Evolutionary conservation across 2,113 vertebrate species (phyloP).

Genomic region (Cinclus cinclus): DNA sequence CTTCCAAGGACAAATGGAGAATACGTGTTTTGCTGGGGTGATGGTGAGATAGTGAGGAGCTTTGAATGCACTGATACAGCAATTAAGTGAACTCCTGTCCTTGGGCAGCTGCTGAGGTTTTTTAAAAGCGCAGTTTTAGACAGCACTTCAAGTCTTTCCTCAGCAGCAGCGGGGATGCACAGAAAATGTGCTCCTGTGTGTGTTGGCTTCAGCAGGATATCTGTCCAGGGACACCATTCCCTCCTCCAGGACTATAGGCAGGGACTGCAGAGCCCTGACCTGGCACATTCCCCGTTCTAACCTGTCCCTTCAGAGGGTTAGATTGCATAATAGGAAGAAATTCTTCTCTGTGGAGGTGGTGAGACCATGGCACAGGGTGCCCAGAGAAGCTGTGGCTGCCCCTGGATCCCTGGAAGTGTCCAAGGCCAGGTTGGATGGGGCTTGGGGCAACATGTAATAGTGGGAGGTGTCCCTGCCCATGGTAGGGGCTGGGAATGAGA

Average conservation of each 20-base stretch:
- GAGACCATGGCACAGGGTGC: background rate
- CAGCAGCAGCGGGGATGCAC: background rate
- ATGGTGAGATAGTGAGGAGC: constrained; percentile 19
- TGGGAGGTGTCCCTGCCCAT: background rate
- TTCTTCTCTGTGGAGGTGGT: rapidly evolving
- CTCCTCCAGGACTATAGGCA: background rate
- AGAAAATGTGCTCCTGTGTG: background rate
- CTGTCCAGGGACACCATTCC: background rate
- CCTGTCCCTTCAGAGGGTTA: background rate
- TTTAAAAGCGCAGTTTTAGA: constrained; percentile 17
- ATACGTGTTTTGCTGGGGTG: constrained; percentile 11
- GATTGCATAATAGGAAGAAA: background rate
- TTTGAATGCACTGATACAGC: constrained; percentile 10
- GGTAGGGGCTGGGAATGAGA: background rate
- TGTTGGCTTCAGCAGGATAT: background rate
- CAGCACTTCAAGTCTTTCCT: constrained; percentile 4
- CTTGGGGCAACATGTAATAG: rapidly evolving
- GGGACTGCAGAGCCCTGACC: background rate
- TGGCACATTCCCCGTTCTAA: rapidly evolving
- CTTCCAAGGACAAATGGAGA: constrained; percentile 63
- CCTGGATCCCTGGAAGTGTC: background rate
- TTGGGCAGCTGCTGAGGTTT: constrained; percentile 63
- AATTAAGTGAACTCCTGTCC: constrained; percentile 44
- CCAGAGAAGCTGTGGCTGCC: background rate
- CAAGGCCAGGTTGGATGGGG: rapidly evolving